Conservation (phyloP, 2,888 invertebrate species). For the Scaptomyza flava region DNA sequence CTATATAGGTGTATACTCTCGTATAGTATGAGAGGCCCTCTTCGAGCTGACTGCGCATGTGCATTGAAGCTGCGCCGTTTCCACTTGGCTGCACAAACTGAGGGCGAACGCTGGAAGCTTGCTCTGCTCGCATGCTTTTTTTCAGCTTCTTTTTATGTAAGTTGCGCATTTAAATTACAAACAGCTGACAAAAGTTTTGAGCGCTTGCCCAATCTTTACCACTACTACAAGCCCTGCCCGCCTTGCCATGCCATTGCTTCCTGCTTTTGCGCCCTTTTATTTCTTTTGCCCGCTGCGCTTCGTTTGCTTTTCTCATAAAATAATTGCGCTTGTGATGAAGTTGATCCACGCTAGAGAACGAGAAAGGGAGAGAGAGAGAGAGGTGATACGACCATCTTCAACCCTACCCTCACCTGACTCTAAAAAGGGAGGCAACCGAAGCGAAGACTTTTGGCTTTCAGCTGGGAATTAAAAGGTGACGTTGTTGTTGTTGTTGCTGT, state of each 20-base stretch:
- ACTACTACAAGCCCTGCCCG: too few species aligned
- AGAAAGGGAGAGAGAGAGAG: not conserved
- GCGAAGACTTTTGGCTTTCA: constrained; percentile 64
- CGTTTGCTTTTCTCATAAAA: constrained; percentile 74
- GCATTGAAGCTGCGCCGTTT: constrained; percentile 76
- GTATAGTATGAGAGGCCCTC: constrained; percentile 15
- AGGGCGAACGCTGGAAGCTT: constrained; percentile 31
- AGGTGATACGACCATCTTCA: not conserved
- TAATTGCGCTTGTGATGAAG: constrained; percentile 77
- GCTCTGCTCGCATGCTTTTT: constrained; percentile 3
- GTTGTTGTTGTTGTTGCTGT: constrained; percentile 20
- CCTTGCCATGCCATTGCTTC: constrained; percentile 2
- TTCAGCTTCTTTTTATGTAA: constrained; percentile 50
- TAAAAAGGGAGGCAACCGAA: constrained; percentile 36
- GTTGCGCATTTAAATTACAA: constrained; percentile 77
- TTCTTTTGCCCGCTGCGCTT: constrained; percentile 61
- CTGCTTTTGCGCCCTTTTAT: constrained; percentile 33
- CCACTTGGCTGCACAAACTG: constrained; percentile 65
- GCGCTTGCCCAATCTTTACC: constrained; percentile 65
- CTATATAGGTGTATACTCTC: not conserved
- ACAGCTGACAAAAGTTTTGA: constrained; percentile 72
- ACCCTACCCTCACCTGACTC: constrained; percentile 2
- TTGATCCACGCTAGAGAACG: constrained; percentile 41
- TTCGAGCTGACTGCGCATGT: constrained; percentile 63
- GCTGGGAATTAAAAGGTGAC: constrained; percentile 59